Percentiles rank a stretch among this genome's conserved stretches.
Conservation (phyloP, 2,888 invertebrate species). For the Tortricodes alternella region DNA sequence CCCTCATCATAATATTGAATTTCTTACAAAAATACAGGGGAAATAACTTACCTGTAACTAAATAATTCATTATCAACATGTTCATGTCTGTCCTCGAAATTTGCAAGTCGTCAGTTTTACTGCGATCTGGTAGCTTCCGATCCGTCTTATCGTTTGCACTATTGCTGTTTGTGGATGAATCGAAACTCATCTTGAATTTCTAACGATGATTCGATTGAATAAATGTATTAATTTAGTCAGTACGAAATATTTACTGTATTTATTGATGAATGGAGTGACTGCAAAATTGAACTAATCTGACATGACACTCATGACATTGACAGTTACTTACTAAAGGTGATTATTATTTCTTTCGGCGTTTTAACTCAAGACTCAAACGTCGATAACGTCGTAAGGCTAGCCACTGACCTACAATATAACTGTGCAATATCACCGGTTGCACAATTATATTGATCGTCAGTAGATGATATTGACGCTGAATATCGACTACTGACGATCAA, state of each 20-base stretch:
- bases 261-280: conserved; percentile 10
- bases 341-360: too few species aligned
- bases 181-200: conserved; percentile 65
- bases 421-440: too few species aligned
- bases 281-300: not conserved
- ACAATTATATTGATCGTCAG: too few species aligned
- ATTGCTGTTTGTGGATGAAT: conserved; percentile 58
- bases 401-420: too few species aligned
- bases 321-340: not conserved
- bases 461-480: too few species aligned
- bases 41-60: conserved; percentile 91
- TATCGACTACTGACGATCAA: too few species aligned
- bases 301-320: not conserved
- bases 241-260: conserved; percentile 24
- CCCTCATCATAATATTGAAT: not conserved
- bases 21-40: not conserved
- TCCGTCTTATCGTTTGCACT: conserved; percentile 68
- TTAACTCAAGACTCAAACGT: too few species aligned
- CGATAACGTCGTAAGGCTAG: too few species aligned
- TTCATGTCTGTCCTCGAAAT: conserved; percentile 97
- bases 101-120: conserved; percentile 88
- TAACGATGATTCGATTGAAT: not conserved
- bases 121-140: conserved; percentile 86
- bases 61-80: conserved; percentile 98
- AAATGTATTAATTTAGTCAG: not conserved